Base-by-base conservation (phyloP, 2,797 vertebrate genomes). In the Pseudopleuronectes americanus region DNA sequence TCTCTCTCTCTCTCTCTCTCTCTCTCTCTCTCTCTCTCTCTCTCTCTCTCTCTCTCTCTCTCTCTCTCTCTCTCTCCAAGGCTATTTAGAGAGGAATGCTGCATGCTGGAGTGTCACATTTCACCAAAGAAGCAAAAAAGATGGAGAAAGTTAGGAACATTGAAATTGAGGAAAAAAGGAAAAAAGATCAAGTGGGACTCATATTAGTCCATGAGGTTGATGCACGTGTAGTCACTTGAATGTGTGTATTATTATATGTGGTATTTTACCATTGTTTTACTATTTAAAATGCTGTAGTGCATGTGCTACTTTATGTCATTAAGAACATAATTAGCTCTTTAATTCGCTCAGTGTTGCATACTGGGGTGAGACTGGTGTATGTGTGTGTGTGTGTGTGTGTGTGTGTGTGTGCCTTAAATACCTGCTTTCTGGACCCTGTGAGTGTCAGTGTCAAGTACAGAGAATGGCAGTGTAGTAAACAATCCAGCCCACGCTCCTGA, bases 11-110 rank as follows among this genome's bases (percentile, higher is more conserved):
- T 9, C 31, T 33, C 68, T 36, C 47, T 31, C 8, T 31, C 31
- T 31, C 31, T 31, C 31, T 33, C 31, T 9, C 31, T 43, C 47
- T 9, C 31, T 9, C 31, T 33, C 8, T 33, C 31, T 33, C 31
- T 3, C 31, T 24, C 24, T 33, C 64, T 43, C 47, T 31, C 28
- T 31, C 28, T 31, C 28, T 31, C 31, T 31, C 31, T 8, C 31
- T 28, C 68, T 31, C 47, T 33, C 2, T 33, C 31, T 33, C 31
- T 33, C 31, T 33, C 31, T 10, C 31, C 28, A 8, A 77, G 74
- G 80, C 71, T 74, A 57, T 84, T 90, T 78, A 87, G 68, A 82
- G 77, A 85, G 88, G 89, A 91, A 90, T 87, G 80, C 77, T 84
- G 33, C 61, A 64, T 41, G 76, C 65, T 23, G 24, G 63, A 77